These are phyloP conservation scores for Psittacula echo DNA, from an alignment of 2,797 vertebrate genomes.

Conservation along the genomic window DNA sequence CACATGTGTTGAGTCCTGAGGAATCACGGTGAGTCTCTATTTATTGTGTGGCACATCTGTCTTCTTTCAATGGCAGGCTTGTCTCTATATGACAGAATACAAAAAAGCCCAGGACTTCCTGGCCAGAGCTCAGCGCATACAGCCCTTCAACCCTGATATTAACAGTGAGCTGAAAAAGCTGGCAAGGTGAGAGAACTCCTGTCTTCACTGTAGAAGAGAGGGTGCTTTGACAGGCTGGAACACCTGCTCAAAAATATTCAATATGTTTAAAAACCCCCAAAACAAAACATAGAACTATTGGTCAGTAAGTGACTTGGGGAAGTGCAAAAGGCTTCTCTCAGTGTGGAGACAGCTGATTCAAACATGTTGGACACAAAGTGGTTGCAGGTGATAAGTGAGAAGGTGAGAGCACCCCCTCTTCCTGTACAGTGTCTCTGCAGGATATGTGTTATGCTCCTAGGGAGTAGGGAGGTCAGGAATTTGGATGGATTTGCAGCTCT, in stretches of 20 bases:
- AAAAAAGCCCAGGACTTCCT: conserved; percentile 85
- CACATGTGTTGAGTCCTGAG: fast-evolving
- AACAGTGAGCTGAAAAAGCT: conserved; percentile 87
- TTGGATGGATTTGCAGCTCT: not conserved
- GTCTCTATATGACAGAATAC: conserved; percentile 85
- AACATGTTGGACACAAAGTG: not conserved
- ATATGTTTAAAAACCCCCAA: not conserved
- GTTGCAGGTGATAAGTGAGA: not conserved
- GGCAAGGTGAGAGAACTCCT: conserved; percentile 76
- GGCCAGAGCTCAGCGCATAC: conserved; percentile 82
- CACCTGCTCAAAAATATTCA: not conserved
- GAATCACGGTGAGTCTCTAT: not conserved
- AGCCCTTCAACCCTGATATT: conserved; percentile 89
- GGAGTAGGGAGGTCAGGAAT: not conserved
- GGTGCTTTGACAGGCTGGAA: not conserved
- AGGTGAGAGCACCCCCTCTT: not conserved
- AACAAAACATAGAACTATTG: fast-evolving
- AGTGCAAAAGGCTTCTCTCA: not conserved
- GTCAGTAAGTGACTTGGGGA: not conserved
- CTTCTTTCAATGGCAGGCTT: conserved; percentile 80
- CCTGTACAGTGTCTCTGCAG: not conserved
- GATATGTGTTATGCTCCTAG: fast-evolving
- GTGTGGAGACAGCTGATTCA: not conserved
- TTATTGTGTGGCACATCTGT: not conserved
- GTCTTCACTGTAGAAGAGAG: not conserved